Evolutionary conservation across 2,113 vertebrate genomes (phyloP).

Genomic region (Zootoca vivipara): DNA sequence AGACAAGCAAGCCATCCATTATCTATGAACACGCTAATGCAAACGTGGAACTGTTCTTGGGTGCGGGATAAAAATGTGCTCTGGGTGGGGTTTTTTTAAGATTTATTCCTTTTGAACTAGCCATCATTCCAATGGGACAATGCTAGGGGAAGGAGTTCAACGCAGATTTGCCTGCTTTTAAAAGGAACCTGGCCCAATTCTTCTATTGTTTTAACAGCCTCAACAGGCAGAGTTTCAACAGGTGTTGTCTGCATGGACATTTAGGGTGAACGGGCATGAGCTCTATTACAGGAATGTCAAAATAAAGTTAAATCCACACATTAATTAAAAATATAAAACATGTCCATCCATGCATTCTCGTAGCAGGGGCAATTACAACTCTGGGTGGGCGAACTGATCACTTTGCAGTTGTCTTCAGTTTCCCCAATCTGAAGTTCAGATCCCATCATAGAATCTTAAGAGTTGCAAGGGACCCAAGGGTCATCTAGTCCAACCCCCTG

Average conservation of each 20-base stretch:
- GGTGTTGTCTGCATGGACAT: neutral
- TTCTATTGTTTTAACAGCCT: no score
- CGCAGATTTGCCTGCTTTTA: neutral
- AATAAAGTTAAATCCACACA: neutral
- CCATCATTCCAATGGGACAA: neutral
- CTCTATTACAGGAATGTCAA: neutral
- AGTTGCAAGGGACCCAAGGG: no score
- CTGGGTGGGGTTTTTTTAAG: conserved; percentile 11
- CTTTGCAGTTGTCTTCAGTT: no score
- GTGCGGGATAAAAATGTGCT: conserved; percentile 37
- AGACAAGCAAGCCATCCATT: conserved; percentile 54
- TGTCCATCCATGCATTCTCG: neutral
- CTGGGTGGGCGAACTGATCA: no score
- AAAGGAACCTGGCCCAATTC: no score
- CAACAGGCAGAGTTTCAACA: neutral
- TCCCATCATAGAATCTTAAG: no score
- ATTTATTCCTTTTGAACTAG: neutral
- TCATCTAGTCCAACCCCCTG: no score
- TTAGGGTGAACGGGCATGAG: neutral
- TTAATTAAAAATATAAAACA: neutral
- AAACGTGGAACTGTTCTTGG: conserved; percentile 63
- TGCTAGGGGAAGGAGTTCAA: neutral
- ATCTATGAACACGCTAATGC: conserved; percentile 65
- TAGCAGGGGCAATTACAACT: neutral
- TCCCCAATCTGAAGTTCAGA: no score